Percentiles rank a stretch among this genome's conserved stretches.
Evolutionary conservation across 2,113 vertebrate genomes (phyloP).

Genomic region (Cebus imitator): DNA sequence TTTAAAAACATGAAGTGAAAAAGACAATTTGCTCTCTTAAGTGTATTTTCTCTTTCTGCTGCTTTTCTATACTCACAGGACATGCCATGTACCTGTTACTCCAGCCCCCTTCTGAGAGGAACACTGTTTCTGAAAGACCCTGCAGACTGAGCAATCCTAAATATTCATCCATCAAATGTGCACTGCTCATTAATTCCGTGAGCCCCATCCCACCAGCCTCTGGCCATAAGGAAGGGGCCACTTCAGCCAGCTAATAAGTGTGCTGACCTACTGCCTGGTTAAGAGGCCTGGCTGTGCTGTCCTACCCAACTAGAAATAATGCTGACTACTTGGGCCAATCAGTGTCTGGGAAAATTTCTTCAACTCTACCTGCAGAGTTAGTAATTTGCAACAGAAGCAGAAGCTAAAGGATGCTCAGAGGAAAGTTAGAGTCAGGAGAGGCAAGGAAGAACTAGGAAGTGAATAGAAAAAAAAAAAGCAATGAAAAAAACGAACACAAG

Average conservation of each 20-base stretch:
- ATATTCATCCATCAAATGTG: background rate
- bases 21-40: background rate
- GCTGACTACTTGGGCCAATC: background rate
- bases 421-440: background rate
- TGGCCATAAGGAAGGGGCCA: background rate
- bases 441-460: background rate
- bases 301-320: background rate
- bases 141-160: background rate
- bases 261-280: background rate
- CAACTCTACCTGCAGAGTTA: background rate
- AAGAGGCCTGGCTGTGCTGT: background rate
- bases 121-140: background rate
- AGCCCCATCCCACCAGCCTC: background rate
- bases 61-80: background rate
- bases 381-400: background rate
- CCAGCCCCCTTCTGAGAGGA: background rate
- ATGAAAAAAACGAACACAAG: background rate
- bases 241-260: background rate
- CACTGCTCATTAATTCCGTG: background rate
- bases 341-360: background rate
- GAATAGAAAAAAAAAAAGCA: background rate
- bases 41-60: background rate
- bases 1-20: background rate
- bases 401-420: background rate
- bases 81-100: background rate